phyloP scores from a whole-genome alignment of 2,113 vertebrate genomes.

The Anhinga anhinga region DNA sequence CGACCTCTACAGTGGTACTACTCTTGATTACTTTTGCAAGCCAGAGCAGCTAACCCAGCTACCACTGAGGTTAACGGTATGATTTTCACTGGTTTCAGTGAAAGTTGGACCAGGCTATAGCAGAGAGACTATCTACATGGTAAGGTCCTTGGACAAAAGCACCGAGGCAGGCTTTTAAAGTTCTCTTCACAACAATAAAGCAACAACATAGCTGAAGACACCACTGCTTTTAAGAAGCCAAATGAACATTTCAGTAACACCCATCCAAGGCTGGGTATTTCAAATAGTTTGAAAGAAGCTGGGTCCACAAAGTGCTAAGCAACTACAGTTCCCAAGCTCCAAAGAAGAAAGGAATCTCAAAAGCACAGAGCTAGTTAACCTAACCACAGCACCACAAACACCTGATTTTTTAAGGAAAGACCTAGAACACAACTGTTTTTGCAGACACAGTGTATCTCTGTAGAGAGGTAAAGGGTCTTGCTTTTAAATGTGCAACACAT shows the following conservation, averaged over 20 bases:
- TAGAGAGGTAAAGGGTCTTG: neutral
- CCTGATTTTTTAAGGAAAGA: neutral
- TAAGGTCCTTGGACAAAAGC: neutral
- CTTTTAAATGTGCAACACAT: neutral
- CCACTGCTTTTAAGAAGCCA: neutral
- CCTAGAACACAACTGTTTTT: neutral
- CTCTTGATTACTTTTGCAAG: neutral
- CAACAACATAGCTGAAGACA: neutral
- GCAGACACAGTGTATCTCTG: neutral
- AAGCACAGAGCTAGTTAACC: neutral
- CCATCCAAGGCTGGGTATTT: neutral
- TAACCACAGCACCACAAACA: neutral
- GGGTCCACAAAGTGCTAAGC: neutral
- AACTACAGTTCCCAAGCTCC: neutral
- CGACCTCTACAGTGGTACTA: neutral
- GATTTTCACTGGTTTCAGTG: neutral
- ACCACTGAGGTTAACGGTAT: neutral
- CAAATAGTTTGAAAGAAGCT: neutral
- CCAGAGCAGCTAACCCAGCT: neutral
- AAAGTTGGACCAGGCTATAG: neutral
- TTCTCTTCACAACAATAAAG: neutral
- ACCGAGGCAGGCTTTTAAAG: neutral
- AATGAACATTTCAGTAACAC: neutral
- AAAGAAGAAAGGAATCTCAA: neutral
- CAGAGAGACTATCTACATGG: neutral